phyloP scores from a whole-genome alignment of 2,113 vertebrate genomes.

The Thomomys bottae region DNA sequence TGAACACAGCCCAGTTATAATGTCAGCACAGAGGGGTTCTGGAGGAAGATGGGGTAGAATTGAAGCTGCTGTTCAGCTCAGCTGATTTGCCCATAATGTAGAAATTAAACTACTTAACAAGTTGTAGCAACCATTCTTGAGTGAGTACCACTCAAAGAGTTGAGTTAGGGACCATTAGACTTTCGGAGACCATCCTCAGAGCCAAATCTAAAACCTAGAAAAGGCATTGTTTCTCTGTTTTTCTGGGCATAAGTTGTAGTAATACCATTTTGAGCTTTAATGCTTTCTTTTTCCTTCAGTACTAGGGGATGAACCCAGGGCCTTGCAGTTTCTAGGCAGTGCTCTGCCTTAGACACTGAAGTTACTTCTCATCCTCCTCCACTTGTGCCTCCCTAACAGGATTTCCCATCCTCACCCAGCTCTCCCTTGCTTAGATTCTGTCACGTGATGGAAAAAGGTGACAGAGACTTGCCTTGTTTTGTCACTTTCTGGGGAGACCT shows the following conservation, averaged over 20 bases:
- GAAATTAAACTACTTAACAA: not conserved
- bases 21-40: not conserved
- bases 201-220: not conserved
- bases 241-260: not conserved
- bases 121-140: not conserved
- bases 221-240: not conserved
- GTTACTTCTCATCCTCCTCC: not conserved
- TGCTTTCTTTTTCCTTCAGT: not conserved
- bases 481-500: not conserved
- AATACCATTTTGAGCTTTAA: not conserved
- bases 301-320: too few relatives aligned
- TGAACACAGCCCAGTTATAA: not conserved
- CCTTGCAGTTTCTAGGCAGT: too few relatives aligned
- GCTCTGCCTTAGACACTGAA: too few relatives aligned
- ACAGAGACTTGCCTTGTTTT: not conserved
- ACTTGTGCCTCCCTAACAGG: not conserved
- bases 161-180: not conserved
- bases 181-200: not conserved
- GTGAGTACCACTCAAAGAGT: not conserved
- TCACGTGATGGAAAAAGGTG: slow-evolving; percentile 55
- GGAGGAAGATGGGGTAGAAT: not conserved
- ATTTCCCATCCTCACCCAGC: not conserved
- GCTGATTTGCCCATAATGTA: not conserved
- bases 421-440: not conserved
- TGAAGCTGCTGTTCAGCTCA: not conserved